phyloP scores from a whole-genome alignment of 1,140 invertebrate species.

The Elysia chlorotica region DNA sequence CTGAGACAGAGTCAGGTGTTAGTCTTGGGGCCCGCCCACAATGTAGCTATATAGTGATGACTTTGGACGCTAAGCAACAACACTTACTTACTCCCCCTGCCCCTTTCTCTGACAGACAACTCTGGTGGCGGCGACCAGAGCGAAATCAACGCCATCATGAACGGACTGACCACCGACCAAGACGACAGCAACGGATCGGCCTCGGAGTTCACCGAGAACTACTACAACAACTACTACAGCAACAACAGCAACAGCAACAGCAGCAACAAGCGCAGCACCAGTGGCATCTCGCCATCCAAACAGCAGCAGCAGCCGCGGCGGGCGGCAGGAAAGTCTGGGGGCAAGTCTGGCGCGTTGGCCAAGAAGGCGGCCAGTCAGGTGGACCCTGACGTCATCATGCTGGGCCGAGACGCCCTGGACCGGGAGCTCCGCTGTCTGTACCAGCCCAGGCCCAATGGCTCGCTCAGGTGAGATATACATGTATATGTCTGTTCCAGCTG shows the following conservation, averaged over 20 bases:
- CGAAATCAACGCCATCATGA: not conserved
- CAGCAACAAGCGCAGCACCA: not conserved
- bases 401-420: conserved; percentile 32
- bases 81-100: no score
- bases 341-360: not conserved
- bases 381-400: conserved; percentile 21
- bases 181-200: no score
- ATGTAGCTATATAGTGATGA: no score
- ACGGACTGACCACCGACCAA: not conserved
- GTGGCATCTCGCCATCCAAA: not conserved
- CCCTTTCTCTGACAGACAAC: no score
- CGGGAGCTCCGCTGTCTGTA: conserved; percentile 26
- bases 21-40: no score
- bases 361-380: not conserved
- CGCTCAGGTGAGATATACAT: no score
- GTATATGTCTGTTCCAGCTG: no score
- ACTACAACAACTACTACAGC: no score
- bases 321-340: not conserved
- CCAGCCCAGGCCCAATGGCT: not conserved
- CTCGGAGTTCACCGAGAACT: not conserved
- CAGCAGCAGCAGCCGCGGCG: not conserved
- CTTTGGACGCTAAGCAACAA: no score
- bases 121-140: not conserved
- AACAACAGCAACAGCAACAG: no score
- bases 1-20: no score